Percentiles rank a stretch among this genome's conserved stretches.
Evolutionary conservation across 2,797 vertebrate genomes (phyloP).

Genomic region (Oceanodroma leucorhoa): DNA sequence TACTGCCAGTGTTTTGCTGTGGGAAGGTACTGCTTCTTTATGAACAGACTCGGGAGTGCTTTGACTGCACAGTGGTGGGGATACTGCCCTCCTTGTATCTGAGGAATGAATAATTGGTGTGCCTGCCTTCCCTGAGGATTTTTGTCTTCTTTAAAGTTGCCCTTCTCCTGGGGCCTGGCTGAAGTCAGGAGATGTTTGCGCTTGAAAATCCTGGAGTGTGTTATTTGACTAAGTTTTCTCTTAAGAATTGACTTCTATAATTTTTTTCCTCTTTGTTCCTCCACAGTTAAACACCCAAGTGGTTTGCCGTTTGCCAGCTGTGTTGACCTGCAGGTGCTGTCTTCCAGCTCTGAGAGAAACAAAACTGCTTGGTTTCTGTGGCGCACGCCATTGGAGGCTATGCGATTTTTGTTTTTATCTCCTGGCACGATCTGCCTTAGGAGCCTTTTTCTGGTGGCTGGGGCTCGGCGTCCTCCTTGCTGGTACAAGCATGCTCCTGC

Average conservation of each 20-base stretch:
- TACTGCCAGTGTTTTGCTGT: background rate
- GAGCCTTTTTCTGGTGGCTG: background rate
- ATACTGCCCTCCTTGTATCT: background rate
- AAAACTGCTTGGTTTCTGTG: background rate
- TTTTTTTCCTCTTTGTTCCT: background rate
- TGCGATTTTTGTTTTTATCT: background rate
- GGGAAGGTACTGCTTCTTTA: background rate
- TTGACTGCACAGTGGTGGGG: background rate
- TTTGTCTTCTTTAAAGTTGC: background rate
- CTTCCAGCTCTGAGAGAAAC: background rate
- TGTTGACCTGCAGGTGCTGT: background rate
- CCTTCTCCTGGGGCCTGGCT: background rate
- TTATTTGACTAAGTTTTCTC: background rate
- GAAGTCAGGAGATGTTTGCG: background rate
- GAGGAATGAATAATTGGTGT: background rate
- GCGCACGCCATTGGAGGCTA: rapidly evolving
- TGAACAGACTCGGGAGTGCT: background rate
- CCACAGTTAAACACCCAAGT: background rate
- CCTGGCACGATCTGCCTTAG: background rate
- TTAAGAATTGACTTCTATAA: background rate
- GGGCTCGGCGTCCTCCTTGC: background rate
- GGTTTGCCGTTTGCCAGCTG: background rate
- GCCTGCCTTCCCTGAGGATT: background rate
- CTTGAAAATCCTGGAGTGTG: background rate
- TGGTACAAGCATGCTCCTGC: background rate